Base-by-base conservation (phyloP, 2,113 vertebrate species). In the Symphodus melops region DNA sequence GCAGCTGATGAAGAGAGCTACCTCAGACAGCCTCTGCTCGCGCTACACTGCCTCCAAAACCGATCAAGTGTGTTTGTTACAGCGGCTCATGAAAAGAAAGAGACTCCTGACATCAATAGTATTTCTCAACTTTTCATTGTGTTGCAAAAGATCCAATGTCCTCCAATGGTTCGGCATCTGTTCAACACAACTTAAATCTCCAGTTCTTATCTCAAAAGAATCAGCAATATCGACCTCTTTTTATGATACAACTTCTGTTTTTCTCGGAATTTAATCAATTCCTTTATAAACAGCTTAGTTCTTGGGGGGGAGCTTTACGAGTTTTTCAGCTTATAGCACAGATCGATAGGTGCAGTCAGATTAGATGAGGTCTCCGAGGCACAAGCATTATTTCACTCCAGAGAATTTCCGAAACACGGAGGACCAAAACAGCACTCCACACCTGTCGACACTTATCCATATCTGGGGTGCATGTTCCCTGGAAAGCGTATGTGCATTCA, bases 271-370 rank as follows among this genome's bases (percentile, higher is more conserved):
- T 75, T 8, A 79, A 86, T 81, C 83, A 69, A 76, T 75, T 60
- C 49, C 73, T 64, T 51, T 72, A 75, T 62, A 77, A 87, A 84
- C 75, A 74, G 28, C 54, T 55, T 60, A 36, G 68, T 81, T 73
- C 42, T 56, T 3, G 28, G 55, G 65, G 60, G 55, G 65, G 60
- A 7, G 19, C 19, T 49, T 71, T 23, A 65, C 16, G 20, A 21
- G 48, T 82, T 79, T 81, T 81, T 76, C 68, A 33, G 25, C 17
- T 70, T 58, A 72, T 69, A 71, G 64, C 12, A 1, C 11, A 9
- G 63, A 82, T 84, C 81, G 11, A 84, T 77, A 69, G 41, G 56
- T 53, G 52, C 70, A 75, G 62, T 58, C 64, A 44, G 70, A 75
- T 75, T 63, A 75, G 69, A 74, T 62, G 58, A 86, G 67, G 63